A percentile compares a stretch with the other conserved stretches of the same genome.
phyloP scores from a whole-genome alignment of 2,797 vertebrate genomes.

The Staurois parvus region DNA sequence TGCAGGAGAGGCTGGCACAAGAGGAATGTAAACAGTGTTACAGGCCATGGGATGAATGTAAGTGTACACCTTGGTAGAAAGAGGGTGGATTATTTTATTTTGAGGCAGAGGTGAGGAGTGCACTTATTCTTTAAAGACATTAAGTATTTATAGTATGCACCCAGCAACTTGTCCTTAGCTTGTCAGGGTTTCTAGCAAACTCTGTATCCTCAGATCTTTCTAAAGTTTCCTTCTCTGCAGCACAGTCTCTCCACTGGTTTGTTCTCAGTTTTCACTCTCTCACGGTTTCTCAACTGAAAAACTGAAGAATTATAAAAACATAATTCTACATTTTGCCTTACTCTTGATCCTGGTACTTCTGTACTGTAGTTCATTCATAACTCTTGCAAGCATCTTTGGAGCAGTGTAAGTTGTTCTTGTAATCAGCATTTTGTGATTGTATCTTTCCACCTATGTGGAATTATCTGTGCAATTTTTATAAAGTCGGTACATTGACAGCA shows the following conservation, averaged over 20 bases:
- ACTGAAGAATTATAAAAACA: too few species aligned
- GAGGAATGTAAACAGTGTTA: too few species aligned
- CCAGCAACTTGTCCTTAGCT: not conserved
- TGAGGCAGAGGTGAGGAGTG: too few species aligned
- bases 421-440: constrained; percentile 80
- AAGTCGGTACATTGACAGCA: constrained; percentile 66
- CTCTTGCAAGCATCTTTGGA: constrained; percentile 55
- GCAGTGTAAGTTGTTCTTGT: constrained; percentile 66
- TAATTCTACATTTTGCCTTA: not conserved
- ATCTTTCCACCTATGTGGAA: constrained; percentile 83
- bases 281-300: too few species aligned
- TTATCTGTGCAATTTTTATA: constrained; percentile 89
- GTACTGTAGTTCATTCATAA: constrained; percentile 64
- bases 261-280: constrained; percentile 3
- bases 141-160: too few species aligned
- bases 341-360: constrained; percentile 52
- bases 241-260: not conserved
- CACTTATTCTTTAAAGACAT: too few species aligned
- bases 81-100: too few species aligned
- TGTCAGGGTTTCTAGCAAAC: not conserved
- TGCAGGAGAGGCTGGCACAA: too few species aligned
- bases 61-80: too few species aligned
- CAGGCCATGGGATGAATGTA: too few species aligned
- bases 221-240: not conserved
- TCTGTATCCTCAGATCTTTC: not conserved